Evolutionary conservation across 2,113 vertebrate species (phyloP).

Genomic region (Cercocebus atys): DNA sequence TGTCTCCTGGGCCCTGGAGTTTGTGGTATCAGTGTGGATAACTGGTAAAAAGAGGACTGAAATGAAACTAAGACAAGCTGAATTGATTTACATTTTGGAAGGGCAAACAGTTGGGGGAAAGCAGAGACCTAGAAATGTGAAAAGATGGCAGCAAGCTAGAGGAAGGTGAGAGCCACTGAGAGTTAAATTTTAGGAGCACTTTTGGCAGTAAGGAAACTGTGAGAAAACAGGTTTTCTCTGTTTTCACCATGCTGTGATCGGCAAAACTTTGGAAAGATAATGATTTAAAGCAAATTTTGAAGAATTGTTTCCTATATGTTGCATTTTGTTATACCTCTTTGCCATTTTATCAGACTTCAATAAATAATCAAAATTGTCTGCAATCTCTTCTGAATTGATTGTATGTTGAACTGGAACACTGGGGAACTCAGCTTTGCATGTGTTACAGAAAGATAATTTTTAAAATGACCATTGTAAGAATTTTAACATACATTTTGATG

Average conservation of each 20-base stretch:
- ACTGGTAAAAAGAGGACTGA: neutral
- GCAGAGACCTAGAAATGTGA: neutral
- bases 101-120: neutral
- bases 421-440: constrained; percentile 42
- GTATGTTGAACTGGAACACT: neutral
- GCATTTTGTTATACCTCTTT: neutral
- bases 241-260: neutral
- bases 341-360: neutral
- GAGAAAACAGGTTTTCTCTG: neutral
- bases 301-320: neutral
- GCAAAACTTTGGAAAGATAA: neutral
- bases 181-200: neutral
- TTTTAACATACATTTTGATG: constrained; percentile 40
- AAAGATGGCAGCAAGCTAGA: neutral
- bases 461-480: constrained; percentile 62
- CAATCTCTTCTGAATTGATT: neutral
- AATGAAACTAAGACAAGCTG: neutral
- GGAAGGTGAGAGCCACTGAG: neutral
- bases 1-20: neutral
- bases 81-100: neutral
- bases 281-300: neutral
- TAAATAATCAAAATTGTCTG: neutral
- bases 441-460: constrained; percentile 71
- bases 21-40: neutral
- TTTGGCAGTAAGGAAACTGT: neutral